These are phyloP conservation scores for Hesperia comma DNA, from an alignment of 2,888 invertebrate genomes.

Conservation along the genomic window DNA sequence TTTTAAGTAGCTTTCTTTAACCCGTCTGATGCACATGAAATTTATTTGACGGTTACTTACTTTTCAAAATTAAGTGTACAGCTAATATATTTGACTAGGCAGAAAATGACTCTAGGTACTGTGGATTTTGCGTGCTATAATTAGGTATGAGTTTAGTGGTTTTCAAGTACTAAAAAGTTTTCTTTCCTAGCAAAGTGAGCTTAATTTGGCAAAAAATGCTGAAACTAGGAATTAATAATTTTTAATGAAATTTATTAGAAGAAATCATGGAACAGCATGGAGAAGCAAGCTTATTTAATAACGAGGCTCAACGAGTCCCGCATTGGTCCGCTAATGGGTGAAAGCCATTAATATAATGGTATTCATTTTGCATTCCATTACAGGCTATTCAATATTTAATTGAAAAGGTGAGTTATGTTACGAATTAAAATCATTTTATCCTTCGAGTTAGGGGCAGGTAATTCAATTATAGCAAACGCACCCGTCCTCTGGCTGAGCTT, in stretches of 20 bases:
- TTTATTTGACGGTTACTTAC: no score
- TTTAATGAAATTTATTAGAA: not conserved
- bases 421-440: slow-evolving; percentile 38
- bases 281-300: slow-evolving; percentile 8
- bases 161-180: no score
- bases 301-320: not conserved
- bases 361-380: slow-evolving; percentile 10
- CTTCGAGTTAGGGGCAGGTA: slow-evolving; percentile 57
- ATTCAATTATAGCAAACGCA: slow-evolving; percentile 73
- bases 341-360: slow-evolving; percentile 8
- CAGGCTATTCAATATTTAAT: slow-evolving; percentile 7
- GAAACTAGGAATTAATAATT: no score
- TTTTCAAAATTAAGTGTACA: no score
- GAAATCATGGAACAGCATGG: not conserved
- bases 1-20: no score
- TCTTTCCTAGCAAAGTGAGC: no score
- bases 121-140: no score
- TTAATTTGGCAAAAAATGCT: no score
- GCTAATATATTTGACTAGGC: no score
- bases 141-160: no score
- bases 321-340: not conserved
- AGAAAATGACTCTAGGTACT: no score
- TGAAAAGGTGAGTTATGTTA: slow-evolving; percentile 18
- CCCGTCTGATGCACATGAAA: no score
- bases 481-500: slow-evolving; percentile 59